Evolutionary conservation across 2,797 vertebrate genomes (phyloP).

Genomic region (Labeo calbasu): DNA sequence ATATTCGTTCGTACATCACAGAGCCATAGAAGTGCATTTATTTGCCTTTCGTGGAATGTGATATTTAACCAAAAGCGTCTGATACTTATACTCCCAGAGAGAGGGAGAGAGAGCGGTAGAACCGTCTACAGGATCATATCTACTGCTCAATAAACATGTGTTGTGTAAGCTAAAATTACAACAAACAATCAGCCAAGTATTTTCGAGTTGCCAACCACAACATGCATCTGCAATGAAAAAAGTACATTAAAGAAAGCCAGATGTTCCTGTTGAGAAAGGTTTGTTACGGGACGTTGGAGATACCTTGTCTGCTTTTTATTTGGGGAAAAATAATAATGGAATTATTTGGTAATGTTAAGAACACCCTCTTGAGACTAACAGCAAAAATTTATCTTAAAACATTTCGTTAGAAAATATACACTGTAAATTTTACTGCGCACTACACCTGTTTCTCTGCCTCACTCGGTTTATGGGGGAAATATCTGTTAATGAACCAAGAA

Average conservation of each 20-base stretch:
- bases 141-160: conserved; percentile 9
- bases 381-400: background rate
- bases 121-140: conserved; percentile 10
- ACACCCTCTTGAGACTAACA: background rate
- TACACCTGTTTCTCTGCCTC: background rate
- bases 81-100: conserved; percentile 12
- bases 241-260: background rate
- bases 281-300: background rate
- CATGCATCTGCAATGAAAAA: conserved; percentile 19
- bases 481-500: background rate
- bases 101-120: background rate
- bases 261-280: conserved; percentile 5
- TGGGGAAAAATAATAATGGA: too few species aligned
- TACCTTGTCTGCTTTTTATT: background rate
- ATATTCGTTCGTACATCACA: background rate
- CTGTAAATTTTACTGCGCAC: background rate
- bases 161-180: conserved; percentile 24
- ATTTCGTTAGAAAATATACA: background rate
- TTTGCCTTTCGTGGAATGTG: background rate
- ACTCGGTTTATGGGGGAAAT: background rate
- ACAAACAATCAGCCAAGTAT: background rate
- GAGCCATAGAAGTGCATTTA: background rate
- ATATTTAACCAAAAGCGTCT: conserved; percentile 14
- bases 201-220: background rate
- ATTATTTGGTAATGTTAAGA: background rate